Evolutionary conservation across 2,113 vertebrate species (phyloP), one percentile per base, ranked within the genome.

Genomic region (Bubo bubo): DNA sequence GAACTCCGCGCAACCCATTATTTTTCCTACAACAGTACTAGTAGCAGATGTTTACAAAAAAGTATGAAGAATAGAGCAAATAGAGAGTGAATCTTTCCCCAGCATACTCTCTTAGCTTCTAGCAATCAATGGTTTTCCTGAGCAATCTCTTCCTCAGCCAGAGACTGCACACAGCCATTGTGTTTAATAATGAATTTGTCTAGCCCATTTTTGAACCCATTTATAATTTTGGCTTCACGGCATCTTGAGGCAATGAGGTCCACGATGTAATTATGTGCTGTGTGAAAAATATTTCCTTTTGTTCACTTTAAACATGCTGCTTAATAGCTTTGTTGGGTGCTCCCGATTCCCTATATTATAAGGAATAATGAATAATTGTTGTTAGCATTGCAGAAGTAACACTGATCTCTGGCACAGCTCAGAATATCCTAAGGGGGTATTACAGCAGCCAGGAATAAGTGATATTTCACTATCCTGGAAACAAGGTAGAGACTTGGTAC

Each of bases 201-300:
- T 75, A 87, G 84, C 21, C 84, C 68, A 86, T 96, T 91, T 96
- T 88, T 79, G 88, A 92, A 91, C 79, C 83, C 89, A 93, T 96
- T 96, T 95, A 79, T 92, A 96, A 94, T 95, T 96, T 77, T 84
- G 89, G 68, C 68, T 91, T 93, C 80, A 84, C 28, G 83, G 91
- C 60, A 91, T 94, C 86, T 95, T 74, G 86, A 92, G 86, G 93
- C 91, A 96, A 91, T 81, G 93, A 91, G 89, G 26, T 89, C 37
- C 68, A 84, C 5, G 0, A 77, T 59, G 64, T 77, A 96, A 96
- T 96, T 95, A 86, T 45, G 73, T 64, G 56, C 93, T 63, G 64
- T 71, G 86, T 89, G 90, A 94, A 95, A 96, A 96, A 93, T 87
- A 95, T 55, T 96, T 96, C 68, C 73, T 95, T 96, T 93, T 93